Evolutionary conservation across 2,797 vertebrate species (phyloP), one percentile per base, ranked within the genome.

Genomic region (Enteromius fasciolatus): DNA sequence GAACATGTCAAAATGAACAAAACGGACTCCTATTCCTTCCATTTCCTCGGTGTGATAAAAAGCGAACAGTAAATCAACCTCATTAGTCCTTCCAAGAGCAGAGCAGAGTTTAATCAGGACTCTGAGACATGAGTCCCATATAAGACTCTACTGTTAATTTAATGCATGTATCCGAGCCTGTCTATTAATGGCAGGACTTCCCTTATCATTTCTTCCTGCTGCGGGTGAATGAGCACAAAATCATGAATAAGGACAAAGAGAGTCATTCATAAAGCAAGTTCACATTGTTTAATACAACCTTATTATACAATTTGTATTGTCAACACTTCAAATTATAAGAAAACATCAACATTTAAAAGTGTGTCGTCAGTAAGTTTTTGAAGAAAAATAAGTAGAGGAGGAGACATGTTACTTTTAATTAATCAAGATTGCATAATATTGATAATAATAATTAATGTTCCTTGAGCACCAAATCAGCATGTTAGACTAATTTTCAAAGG

Each of bases 231-330:
- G 73, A 77, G 57, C 18, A 31, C 50, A 68, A 57, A 48, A n/a
- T 76, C 36, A 64, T 28, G 50, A 63, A 20, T 36, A 28, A 59
- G 25, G n/a, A 33, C 44, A 36, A 61, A 72, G 76, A 48, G 39
- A 59, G 64, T 68, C 73, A 76, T 70, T 70, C n/a, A 84, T 46
- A 67, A 68, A 68, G 17, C n/a, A 36, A 61, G 23, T 68, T 76
- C 12, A 15, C 44, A 33, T 59, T 33, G 10, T 72, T n/a, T 70
- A 31, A 46, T 59, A 41, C 33, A 11, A 23, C 20, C 3, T 61
- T 25, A 28, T 4, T 31, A 2, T 76, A 59, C 7, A 25, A 61
- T 57, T 36, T 44, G n/a, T 33, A 41, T 76, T 28, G 12, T 59
- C n/a, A 59, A 52, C 18, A n/a, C 70, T 33, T 73, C 3, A 4